Evolutionary conservation across 1,140 invertebrate genomes (phyloP).

Genomic region (Apocrypta bakeri): DNA sequence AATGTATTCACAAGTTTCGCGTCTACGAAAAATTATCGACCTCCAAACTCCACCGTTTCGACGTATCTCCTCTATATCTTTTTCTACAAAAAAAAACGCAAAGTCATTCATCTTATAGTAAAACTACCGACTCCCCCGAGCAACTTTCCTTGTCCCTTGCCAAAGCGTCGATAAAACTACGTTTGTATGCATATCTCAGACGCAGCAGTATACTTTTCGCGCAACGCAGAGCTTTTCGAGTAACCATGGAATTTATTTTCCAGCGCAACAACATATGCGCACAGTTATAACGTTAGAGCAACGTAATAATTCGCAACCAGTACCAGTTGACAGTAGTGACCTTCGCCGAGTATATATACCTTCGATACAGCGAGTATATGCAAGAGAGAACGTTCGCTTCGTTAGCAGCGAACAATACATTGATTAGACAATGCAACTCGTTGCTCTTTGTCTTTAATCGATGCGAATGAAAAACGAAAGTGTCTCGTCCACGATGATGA

Average conservation of each 20-base stretch:
- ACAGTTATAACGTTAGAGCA: background rate
- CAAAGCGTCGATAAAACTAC: too few species aligned
- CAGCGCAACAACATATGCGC: too few species aligned
- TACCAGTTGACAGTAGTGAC: conserved; percentile 13
- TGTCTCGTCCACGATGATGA: too few species aligned
- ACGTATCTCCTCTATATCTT: too few species aligned
- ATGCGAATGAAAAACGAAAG: too few species aligned
- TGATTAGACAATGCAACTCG: background rate
- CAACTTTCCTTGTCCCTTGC: conserved; percentile 6
- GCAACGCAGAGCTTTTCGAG: background rate
- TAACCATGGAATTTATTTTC: too few species aligned
- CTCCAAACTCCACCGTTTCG: too few species aligned
- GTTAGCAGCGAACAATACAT: background rate
- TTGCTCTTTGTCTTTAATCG: too few species aligned
- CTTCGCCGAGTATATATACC: background rate
- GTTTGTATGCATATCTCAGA: background rate
- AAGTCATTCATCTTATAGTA: conserved; percentile 20
- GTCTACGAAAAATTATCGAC: too few species aligned
- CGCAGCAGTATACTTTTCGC: conserved; percentile 4
- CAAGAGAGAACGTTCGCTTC: background rate
- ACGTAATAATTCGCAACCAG: background rate
- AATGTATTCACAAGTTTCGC: too few species aligned
- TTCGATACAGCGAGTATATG: background rate
- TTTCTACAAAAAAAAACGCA: background rate
- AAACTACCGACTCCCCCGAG: background rate